Conservation (phyloP, 1,140 invertebrate species). For the Microvelia longipes region DNA sequence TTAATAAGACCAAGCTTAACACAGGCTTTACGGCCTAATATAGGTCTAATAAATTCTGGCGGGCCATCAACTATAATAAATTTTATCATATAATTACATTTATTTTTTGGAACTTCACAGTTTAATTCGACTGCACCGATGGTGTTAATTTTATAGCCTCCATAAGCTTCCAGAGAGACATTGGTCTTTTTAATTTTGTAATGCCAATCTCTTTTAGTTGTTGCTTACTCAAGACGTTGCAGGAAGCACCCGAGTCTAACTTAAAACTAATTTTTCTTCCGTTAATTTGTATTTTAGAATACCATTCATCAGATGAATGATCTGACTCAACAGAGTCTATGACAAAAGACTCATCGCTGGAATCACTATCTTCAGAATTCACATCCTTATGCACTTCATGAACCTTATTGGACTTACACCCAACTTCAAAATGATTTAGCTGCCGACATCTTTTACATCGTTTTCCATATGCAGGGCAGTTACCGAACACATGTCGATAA, state of each 20-base stretch:
- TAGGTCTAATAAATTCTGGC: neutral
- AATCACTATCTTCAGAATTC: neutral
- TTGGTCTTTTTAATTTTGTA: conserved; percentile 1
- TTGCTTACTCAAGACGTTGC: conserved; percentile 1
- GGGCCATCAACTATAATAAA: conserved; percentile 1
- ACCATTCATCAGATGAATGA: neutral
- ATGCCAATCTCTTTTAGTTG: neutral
- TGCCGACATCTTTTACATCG: neutral
- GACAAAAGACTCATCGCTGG: neutral
- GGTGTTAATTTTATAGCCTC: neutral
- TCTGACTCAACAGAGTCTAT: neutral
- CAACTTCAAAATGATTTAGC: neutral
- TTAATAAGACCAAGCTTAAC: neutral
- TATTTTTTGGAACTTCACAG: neutral
- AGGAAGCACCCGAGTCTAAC: conserved; percentile 4
- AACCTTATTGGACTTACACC: neutral
- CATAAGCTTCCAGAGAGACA: neutral
- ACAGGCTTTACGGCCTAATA: neutral
- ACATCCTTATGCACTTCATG: neutral
- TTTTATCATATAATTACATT: neutral
- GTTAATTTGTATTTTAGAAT: conserved; percentile 1
- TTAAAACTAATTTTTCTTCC: conserved; percentile 2
- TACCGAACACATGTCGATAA: neutral
- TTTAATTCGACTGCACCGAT: neutral
- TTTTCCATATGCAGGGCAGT: conserved; percentile 4